Evolutionary conservation across 2,113 vertebrate species (phyloP), one percentile per base, ranked within the genome.

Genomic region (Gymnobelideus leadbeateri): DNA sequence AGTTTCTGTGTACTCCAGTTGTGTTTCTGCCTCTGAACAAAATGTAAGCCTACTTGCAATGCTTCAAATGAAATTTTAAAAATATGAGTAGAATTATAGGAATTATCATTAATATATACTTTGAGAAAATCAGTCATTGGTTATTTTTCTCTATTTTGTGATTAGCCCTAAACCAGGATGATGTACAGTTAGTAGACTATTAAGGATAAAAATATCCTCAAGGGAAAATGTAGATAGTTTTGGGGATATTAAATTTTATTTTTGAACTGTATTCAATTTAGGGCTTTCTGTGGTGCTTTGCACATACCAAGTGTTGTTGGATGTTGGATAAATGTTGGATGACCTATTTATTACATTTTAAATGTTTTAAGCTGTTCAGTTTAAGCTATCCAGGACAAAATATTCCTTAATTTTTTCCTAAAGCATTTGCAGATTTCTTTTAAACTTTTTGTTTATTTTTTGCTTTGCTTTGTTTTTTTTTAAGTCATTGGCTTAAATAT

Each of bases 11-110:
- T 77, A 16, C 2, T 12, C 25, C 90, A 93, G 31, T 31, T 91
- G 55, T 93, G 8, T 46, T 77, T 94, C 14, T 68, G 37, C 94
- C 52, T 94, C 24, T 94, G 89, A 94, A 52, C 52, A 92, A 93
- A 95, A 94, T 31, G n/a, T 47, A 25, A 25, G 25, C 55, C 12
- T 55, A 47, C 43, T 89, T 94, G 0, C 92, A 31, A 23, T 43
- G 7, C 55, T 91, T 92, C 16, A 91, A 25, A 92, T 31, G 51
- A 55, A 84, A 24, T 51, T 84, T 23, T 2, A 43, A 95, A 77
- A 94, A 53, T 89, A 21, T 95, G 24, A 95, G 0, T 91, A 77
- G 12, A 53, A 55, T 89, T 47, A 93, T 91, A 89, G 57, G 53
- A 89, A 43, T 43, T 43, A 43, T 43, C 1, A 43, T 84, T 43